Conservation (phyloP, 1,140 invertebrate genomes). For the Sogatella furcifera region DNA sequence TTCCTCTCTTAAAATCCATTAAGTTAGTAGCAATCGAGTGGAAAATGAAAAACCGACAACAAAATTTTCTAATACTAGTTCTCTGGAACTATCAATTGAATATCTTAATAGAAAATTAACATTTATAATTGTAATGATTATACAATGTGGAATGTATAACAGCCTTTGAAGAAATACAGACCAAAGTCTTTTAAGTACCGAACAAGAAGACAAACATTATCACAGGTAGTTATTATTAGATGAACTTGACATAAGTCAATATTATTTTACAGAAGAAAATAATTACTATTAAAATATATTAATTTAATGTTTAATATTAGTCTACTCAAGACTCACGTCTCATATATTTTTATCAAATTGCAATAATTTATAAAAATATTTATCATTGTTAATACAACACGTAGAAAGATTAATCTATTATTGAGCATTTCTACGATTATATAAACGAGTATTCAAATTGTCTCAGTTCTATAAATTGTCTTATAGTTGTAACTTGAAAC, state of each 20-base stretch:
- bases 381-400: too few species aligned
- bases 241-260: neutral
- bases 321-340: too few species aligned
- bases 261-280: too few species aligned
- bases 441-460: neutral
- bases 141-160: neutral
- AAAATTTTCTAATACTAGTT: neutral
- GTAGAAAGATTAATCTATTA: neutral
- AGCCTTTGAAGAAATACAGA: too few species aligned
- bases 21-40: slow-evolving; percentile 2
- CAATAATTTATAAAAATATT: too few species aligned
- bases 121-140: too few species aligned
- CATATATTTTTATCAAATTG: too few species aligned
- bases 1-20: neutral
- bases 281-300: too few species aligned
- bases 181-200: too few species aligned
- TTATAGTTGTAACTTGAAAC: neutral
- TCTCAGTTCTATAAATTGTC: too few species aligned
- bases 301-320: too few species aligned
- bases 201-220: neutral
- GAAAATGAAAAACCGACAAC: slow-evolving; percentile 14
- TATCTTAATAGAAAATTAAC: neutral
- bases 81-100: neutral
- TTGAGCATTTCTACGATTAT: neutral
- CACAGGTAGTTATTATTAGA: neutral